Evolutionary conservation across 2,888 invertebrate species (phyloP), one percentile per base, ranked within the genome.

Genomic region (Drosophila formosana): DNA sequence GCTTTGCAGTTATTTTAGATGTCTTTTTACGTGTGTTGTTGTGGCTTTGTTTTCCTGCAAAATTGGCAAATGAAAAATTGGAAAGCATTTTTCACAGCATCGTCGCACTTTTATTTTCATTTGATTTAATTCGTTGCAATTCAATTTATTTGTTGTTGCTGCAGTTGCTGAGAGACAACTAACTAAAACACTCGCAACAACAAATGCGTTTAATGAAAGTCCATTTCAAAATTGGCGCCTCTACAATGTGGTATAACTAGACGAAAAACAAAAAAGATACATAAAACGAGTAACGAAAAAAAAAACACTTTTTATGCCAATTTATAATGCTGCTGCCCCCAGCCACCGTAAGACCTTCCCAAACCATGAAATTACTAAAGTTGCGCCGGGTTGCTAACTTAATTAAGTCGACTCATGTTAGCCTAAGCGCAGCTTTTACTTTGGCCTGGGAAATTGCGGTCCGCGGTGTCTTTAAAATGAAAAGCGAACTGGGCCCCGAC

Each of bases 101-200:
- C 68, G 51, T 58, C 50, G 64, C 67, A 69, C 65, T 80, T 74
- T 77, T 84, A 62, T 82, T 82, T 79, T 79, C 71, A 63, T 83
- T 82, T 72, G 69, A 79, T 80, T 80, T 84, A 77, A 83, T 80
- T 81, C 85, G 77, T 50, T 71, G 71, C 81, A 68, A 82, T 79
- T 80, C 65, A 72, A 79, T 77, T 82, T 82, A 64, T 78, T 68
- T 78, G 64, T 37, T 47, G 51, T 60, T 57, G 18, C 53, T 46
- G 13, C 45, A 28, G 50, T 18, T 49, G 18, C 39, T 49, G 55
- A 52, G 50, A 65, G 62, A 47, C 62, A 69, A 62, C 69, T 57
- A 65, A 62, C 66, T 52, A 23, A 66, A 65, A 46, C 52, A 65
- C 60, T 53, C 28, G 67, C 50, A 32, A 57, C 46, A 37, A 37